Evolutionary conservation across 2,888 invertebrate species (phyloP).

Genomic region (Andrena camellia): DNA sequence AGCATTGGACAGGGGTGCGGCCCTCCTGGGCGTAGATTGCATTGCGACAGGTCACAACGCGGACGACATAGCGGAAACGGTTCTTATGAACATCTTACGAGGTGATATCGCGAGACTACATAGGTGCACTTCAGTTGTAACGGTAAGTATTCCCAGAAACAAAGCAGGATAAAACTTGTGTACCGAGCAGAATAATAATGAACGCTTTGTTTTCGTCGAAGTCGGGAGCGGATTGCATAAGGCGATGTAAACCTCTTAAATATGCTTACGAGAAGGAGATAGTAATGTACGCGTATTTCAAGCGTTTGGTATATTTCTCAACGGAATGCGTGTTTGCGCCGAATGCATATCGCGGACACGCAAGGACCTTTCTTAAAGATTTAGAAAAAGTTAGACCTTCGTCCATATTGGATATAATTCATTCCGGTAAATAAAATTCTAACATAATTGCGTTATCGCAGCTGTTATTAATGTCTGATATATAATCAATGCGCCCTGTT

Average conservation of each 20-base stretch:
- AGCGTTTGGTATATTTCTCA: constrained; percentile 98
- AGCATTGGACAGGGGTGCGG: constrained; percentile 97
- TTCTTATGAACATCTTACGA: constrained; percentile 98
- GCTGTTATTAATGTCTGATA: constrained; percentile 10
- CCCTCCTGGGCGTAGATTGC: constrained; percentile 94
- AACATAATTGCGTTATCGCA: constrained; percentile 3
- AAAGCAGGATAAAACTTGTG: neutral
- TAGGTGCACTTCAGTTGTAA: constrained; percentile 95
- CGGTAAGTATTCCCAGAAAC: constrained; percentile 88
- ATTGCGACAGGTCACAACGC: constrained; percentile 99
- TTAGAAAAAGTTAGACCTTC: constrained; percentile 97
- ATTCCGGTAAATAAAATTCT: constrained; percentile 88
- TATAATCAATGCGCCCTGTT: constrained; percentile 72
- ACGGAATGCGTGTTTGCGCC: constrained; percentile 99
- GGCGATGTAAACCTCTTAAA: constrained; percentile 97
- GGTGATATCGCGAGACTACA: constrained; percentile 98
- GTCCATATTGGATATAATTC: constrained; percentile 96
- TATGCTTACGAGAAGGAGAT: constrained; percentile 99
- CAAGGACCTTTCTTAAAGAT: constrained; percentile 96
- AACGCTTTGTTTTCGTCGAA: constrained; percentile 81
- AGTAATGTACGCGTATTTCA: constrained; percentile 99
- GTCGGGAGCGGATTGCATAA: constrained; percentile 93
- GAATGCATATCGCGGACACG: constrained; percentile 98
- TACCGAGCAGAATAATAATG: constrained; percentile 6
- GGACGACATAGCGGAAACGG: constrained; percentile 99